Base-by-base conservation (phyloP, 2,797 vertebrate genomes). In the Rhinatrema bivittatum region DNA sequence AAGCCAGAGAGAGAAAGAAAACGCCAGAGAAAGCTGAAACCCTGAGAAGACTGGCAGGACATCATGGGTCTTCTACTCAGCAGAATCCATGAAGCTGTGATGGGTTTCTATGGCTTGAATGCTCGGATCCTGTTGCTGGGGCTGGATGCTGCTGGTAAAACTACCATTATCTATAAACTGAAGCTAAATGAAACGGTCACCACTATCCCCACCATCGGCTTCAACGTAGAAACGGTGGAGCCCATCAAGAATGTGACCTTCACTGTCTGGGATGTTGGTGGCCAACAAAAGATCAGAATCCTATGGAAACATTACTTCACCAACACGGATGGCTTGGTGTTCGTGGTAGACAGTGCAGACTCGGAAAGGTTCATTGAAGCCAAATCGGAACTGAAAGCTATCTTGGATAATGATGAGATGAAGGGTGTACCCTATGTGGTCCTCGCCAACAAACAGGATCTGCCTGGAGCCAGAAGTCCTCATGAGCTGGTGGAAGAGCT, bases 261-360 rank as follows among this genome's bases (percentile, higher is more conserved):
- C 66, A 89, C 84, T 18, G 84, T 91, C 65, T 89, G 86, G 86
- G 87, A 91, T 3, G 82, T 89, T 28, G 85, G 85, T 16, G 84
- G 87, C 55, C 86, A 86, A 59, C 73, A 83, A 60, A 84, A 82
- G 65, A 87, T 89, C 50, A 73, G 84, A 36, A 70, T 71, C 6
- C 79, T 88, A 28, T 88, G 87, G 86, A 86, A 73, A 63, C 81
- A 87, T 53, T 86, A 86, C 68, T 82, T 78, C 47, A 60, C 77
- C 50, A 85, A 85, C 57, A 81, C 81, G 16, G 81, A 88, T 58
- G 84, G 85, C 2, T 29, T 64, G 8, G 37, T 54, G 7, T 57
- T 53, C 12, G 28, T 61, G 36, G 45, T 64, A 32, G 50, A 60
- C 41, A 56, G 56, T 6, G 33, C 47, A 11, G 53, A 60, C 13